These are phyloP conservation scores for Agonum fuliginosum DNA, from an alignment of 2,888 invertebrate genomes.

Conservation along the genomic window DNA sequence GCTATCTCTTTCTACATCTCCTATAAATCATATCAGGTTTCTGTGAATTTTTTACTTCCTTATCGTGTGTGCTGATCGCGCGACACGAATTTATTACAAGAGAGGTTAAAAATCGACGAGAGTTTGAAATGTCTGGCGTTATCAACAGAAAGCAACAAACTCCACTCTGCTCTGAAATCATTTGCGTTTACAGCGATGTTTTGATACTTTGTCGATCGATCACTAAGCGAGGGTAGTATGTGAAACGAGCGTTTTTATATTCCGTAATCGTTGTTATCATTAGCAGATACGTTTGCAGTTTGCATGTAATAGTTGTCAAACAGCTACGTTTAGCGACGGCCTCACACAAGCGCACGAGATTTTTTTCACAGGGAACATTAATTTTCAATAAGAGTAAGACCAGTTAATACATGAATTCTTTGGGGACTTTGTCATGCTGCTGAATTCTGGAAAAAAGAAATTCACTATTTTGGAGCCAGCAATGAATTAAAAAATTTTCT, in stretches of 20 bases:
- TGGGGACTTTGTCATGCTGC: no score
- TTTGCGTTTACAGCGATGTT: conserved; percentile 1
- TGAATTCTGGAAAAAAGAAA: no score
- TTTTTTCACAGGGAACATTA: neutral
- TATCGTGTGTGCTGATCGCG: conserved; percentile 39
- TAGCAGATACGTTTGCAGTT: conserved; percentile 43
- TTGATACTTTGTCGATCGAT: conserved; percentile 22
- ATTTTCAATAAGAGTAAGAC: no score
- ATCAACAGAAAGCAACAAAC: neutral
- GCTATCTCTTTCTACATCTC: conserved; percentile 40
- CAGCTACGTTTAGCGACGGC: conserved; percentile 22
- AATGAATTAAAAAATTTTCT: no score
- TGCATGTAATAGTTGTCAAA: conserved; percentile 44
- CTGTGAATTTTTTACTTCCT: conserved; percentile 43
- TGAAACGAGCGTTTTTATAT: conserved; percentile 30
- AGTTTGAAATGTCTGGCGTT: neutral
- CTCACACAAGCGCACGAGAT: neutral
- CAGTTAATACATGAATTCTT: neutral
- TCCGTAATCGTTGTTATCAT: conserved; percentile 48
- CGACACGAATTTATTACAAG: conserved; percentile 34
- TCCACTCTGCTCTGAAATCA: conserved; percentile 10
- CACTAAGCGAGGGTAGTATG: conserved; percentile 7
- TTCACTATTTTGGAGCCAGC: no score
- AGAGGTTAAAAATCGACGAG: conserved; percentile 27
- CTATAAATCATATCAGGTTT: conserved; percentile 52